Base-by-base conservation (phyloP, 1,140 invertebrate genomes). In the Wiebesia pumilae region DNA sequence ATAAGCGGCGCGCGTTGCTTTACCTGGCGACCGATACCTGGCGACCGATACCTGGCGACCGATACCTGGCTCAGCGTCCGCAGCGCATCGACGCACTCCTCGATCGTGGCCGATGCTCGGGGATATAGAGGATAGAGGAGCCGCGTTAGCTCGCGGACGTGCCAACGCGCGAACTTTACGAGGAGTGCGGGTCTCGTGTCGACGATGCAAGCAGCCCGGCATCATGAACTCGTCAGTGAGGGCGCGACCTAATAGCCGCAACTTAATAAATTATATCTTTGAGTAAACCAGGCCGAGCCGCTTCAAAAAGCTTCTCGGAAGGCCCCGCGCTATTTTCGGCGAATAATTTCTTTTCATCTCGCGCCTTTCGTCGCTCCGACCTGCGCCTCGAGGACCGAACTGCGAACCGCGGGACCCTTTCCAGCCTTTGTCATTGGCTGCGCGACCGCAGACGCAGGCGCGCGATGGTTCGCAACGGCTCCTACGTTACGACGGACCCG, bases 231-330 rank as follows among this genome's bases (percentile, higher is more conserved):
- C 88, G 81, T 79, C 81, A 87, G 75, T 30, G 83, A 62, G 83
- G 78, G 75, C 75, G 84, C 75, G 84, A 81, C 77, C 81, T 90
- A 92, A 92, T 91, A 89, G 91, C 90, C 92, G 90, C 90, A 91
- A 92, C 92, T 92, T 92, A 91, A 93, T 93, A 92, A 92, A 92
- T 93, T 92, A 93, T 89, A 88, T 88, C 85, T 87, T 54, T 83
- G 89, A 71, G 90, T 90, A 91, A 92, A 92, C 90, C 86, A 88
- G 85, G 40, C 73, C 80, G 86, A 88, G 88, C 89, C 69, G 88
- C 91, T 91, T 92, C 92, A 92, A 92, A 93, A 93, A 93, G 91
- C 84, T 93, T 93, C 93, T 85, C 84, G 87, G 93, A 93, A 93
- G 79, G 85, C 88, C 85, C 83, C 85, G 87, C 85, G 89, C 89